Evolutionary conservation across 2,113 vertebrate genomes (phyloP).

Genomic region (Lepisosteus oculatus): DNA sequence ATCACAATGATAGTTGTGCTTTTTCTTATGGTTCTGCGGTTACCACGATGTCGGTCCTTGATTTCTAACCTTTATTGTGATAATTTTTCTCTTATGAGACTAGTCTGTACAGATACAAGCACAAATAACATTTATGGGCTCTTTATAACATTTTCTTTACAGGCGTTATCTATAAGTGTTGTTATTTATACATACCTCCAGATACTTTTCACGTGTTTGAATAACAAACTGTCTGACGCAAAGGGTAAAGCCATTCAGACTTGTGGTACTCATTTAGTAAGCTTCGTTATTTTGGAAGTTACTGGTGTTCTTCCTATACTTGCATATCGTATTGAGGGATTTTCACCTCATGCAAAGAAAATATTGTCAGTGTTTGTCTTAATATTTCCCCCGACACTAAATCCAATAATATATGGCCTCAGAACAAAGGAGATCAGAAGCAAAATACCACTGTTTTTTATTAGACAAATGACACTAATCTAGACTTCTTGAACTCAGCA

Average conservation of each 20-base stretch:
- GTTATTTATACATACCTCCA: slow-evolving; percentile 55
- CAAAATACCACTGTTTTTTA: slow-evolving; percentile 28
- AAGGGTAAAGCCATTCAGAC: slow-evolving; percentile 65
- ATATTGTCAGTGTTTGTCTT: slow-evolving; percentile 50
- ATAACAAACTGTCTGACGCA: slow-evolving; percentile 47
- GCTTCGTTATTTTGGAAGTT: slow-evolving; percentile 59
- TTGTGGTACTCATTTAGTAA: slow-evolving; percentile 57
- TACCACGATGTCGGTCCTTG: slow-evolving; percentile 53
- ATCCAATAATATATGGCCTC: slow-evolving; percentile 66
- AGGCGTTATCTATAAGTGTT: slow-evolving; percentile 28
- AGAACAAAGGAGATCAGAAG: slow-evolving; percentile 63
- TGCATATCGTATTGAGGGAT: slow-evolving; percentile 44
- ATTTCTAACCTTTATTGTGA: slow-evolving; percentile 55
- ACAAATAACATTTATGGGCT: slow-evolving; percentile 60
- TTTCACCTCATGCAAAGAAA: slow-evolving; percentile 42
- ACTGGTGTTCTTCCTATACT: slow-evolving; percentile 60
- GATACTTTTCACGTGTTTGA: slow-evolving; percentile 61
- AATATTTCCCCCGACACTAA: slow-evolving; percentile 57
- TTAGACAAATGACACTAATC: slow-evolving; percentile 14
- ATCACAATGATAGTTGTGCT: slow-evolving; percentile 43
- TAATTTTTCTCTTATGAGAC: slow-evolving; percentile 48
- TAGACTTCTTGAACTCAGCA: no score
- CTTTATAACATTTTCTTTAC: slow-evolving; percentile 1
- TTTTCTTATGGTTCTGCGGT: slow-evolving; percentile 54
- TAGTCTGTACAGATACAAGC: slow-evolving; percentile 53